These are phyloP conservation scores for Mormyrops boulengeri DNA, from an alignment of 2,797 vertebrate species.

Conservation along the genomic window DNA sequence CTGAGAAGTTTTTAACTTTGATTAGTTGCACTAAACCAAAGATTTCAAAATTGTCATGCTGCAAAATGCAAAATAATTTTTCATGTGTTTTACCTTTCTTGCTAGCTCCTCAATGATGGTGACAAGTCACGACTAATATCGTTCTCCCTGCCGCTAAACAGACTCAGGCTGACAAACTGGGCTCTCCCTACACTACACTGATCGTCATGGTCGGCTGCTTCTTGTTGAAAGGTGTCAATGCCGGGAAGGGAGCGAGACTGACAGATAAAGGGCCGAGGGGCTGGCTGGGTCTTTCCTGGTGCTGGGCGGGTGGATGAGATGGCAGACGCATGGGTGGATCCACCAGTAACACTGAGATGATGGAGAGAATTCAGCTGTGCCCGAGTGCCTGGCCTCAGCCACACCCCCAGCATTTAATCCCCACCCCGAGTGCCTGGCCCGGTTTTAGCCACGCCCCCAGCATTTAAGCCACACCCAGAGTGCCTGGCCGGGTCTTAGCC, in stretches of 20 bases:
- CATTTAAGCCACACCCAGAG: background rate
- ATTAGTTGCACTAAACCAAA: constrained; percentile 22
- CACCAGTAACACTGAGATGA: background rate
- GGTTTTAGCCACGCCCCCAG: too few species aligned
- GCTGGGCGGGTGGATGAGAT: background rate
- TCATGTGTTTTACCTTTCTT: background rate
- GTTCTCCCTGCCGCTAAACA: background rate
- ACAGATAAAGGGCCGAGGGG: background rate
- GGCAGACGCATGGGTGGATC: background rate
- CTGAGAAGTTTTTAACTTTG: constrained; percentile 11
- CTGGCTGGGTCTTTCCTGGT: background rate
- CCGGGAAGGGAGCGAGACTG: background rate
- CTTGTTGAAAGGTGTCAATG: background rate
- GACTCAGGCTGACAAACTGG: background rate
- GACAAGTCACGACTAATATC: background rate
- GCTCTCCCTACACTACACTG: background rate
- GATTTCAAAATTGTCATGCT: background rate
- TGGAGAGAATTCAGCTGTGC: background rate
- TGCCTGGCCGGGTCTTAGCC: background rate
- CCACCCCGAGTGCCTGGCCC: too few species aligned
- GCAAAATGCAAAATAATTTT: background rate
- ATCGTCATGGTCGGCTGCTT: background rate
- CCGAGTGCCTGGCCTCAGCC: background rate
- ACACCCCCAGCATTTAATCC: background rate
- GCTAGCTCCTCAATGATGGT: background rate